phyloP scores from a whole-genome alignment of 2,113 vertebrate species.

The Oceanites oceanicus region DNA sequence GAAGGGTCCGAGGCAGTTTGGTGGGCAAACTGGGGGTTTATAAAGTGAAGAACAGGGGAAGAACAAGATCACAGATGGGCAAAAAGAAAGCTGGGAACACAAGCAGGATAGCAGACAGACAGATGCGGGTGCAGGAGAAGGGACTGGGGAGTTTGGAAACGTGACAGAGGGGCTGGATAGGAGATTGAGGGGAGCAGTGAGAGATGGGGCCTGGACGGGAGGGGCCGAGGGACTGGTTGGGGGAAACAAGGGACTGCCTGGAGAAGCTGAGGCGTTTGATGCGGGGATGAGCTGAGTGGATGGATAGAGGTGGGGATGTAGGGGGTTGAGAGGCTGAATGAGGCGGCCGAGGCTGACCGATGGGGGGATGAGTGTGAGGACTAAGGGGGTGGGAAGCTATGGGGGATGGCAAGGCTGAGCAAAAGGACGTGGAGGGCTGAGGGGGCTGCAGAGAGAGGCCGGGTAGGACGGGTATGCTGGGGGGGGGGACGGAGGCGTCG shows the following conservation, averaged over 20 bases:
- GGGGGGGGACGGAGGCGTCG: too few species aligned
- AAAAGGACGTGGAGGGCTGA: not conserved
- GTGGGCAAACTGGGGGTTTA: not conserved
- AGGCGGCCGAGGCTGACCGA: too few species aligned
- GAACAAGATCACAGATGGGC: not conserved
- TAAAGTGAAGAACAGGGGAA: not conserved
- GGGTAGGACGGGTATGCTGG: not conserved
- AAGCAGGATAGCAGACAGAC: rapidly evolving
- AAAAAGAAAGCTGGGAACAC: not conserved
- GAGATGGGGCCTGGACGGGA: not conserved
- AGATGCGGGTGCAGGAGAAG: not conserved
- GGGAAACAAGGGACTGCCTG: not conserved
- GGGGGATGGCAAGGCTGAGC: not conserved
- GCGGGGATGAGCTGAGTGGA: too few species aligned
- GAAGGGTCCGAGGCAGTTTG: not conserved
- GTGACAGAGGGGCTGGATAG: not conserved
- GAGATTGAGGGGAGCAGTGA: not conserved
- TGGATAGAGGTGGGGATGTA: rapidly evolving
- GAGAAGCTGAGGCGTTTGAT: not conserved
- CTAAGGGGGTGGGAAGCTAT: not conserved
- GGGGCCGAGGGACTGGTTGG: not conserved
- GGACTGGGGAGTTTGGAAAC: not conserved
- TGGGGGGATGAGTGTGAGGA: not conserved
- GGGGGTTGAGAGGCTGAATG: not conserved
- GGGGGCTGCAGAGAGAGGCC: not conserved